These are phyloP conservation scores for Aythya baeri DNA, from an alignment of 2,113 vertebrate genomes.

Conservation along the genomic window DNA sequence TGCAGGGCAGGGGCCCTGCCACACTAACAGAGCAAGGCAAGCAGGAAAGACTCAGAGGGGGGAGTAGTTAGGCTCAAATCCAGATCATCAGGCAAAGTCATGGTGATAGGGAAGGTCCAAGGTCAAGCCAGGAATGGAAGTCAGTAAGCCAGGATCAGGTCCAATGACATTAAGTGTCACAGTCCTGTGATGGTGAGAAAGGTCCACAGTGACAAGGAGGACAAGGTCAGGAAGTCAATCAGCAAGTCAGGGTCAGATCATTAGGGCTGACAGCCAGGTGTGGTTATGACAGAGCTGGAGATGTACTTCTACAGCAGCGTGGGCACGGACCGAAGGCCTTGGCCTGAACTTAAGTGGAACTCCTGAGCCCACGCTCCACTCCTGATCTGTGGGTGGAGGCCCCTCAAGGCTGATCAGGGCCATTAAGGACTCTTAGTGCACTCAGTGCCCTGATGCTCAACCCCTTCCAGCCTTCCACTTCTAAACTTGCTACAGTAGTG, in stretches of 20 bases:
- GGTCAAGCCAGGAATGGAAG: background rate
- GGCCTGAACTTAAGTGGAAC: background rate
- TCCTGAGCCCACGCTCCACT: background rate
- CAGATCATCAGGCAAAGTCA: background rate
- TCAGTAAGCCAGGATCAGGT: background rate
- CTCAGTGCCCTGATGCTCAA: background rate
- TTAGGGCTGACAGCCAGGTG: background rate
- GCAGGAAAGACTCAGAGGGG: background rate
- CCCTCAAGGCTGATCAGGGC: background rate
- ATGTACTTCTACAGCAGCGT: background rate
- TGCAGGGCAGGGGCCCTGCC: background rate
- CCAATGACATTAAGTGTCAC: background rate
- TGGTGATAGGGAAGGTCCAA: background rate
- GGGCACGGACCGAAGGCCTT: background rate
- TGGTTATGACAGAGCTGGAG: background rate
- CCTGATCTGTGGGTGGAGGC: background rate
- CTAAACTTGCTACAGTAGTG: background rate
- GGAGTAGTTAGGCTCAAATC: background rate
- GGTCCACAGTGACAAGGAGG: background rate
- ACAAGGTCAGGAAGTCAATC: background rate
- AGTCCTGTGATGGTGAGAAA: background rate
- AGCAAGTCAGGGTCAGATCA: background rate
- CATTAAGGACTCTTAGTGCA: background rate
- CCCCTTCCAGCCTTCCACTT: background rate
- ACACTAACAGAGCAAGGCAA: background rate